Conservation (phyloP, 2,888 invertebrate species). For the Chloroclystis v-ata region DNA sequence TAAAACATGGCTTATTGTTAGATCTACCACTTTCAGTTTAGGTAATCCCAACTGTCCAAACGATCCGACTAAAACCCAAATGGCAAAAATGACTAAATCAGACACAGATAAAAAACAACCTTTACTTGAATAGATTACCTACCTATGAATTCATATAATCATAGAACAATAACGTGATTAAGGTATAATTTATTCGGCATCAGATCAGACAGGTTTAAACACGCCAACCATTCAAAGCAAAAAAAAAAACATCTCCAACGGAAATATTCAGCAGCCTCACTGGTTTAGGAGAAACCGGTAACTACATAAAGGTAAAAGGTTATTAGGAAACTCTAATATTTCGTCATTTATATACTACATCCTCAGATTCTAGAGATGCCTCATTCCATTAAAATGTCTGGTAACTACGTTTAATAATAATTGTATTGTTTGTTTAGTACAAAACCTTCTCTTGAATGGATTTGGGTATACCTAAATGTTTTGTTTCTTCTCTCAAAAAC, state of each 20-base stretch:
- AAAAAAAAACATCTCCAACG: conserved; percentile 54
- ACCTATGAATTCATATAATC: conserved; percentile 18
- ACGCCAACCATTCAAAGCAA: conserved; percentile 44
- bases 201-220: conserved; percentile 58
- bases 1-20: no score
- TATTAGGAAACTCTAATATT: conserved; percentile 56
- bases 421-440: no score
- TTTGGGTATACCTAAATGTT: no score
- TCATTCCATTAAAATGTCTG: not conserved
- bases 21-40: no score
- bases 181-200: conserved; percentile 44
- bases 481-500: no score
- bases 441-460: no score
- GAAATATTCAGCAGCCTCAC: conserved; percentile 55
- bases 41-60: not conserved
- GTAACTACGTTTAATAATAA: no score
- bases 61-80: not conserved
- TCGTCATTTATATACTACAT: conserved; percentile 33
- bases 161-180: conserved; percentile 42
- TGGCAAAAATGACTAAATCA: conserved; percentile 2
- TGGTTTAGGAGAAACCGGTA: conserved; percentile 62
- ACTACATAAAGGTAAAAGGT: conserved; percentile 59
- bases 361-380: conserved; percentile 15
- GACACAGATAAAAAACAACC: not conserved
- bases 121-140: not conserved